A percentile compares a stretch with the other conserved stretches of the same genome.
These are phyloP conservation scores for Calcarius lapponicus DNA, from an alignment of 2,797 vertebrate species.

Conservation along the genomic window DNA sequence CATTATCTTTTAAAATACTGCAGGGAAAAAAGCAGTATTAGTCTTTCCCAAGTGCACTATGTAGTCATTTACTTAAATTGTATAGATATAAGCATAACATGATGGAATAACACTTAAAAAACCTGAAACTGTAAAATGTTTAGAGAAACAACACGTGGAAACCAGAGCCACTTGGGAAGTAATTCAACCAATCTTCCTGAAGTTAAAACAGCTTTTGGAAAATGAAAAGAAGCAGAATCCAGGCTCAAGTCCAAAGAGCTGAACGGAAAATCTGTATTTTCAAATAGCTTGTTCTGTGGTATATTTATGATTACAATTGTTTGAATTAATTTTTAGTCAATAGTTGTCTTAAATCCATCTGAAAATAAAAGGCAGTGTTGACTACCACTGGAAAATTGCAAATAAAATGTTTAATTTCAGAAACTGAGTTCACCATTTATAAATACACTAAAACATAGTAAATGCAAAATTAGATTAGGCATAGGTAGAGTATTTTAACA, in stretches of 20 bases:
- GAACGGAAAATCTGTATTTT: not conserved
- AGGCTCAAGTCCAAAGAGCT: not conserved
- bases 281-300: not conserved
- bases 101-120: constrained; percentile 4
- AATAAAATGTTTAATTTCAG: constrained; percentile 85
- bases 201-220: not conserved
- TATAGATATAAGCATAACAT: not conserved
- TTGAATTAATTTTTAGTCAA: not conserved
- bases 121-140: not conserved
- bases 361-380: constrained; percentile 61
- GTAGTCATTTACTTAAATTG: not conserved
- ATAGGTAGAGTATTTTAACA: constrained; percentile 78
- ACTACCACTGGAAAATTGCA: constrained; percentile 77
- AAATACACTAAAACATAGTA: constrained; percentile 83
- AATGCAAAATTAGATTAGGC: constrained; percentile 78
- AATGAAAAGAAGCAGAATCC: not conserved
- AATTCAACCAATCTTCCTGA: constrained; percentile 1
- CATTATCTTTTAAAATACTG: not conserved
- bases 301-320: not conserved
- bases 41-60: not conserved
- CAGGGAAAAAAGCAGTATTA: not conserved
- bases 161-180: not conserved
- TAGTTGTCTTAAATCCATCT: not conserved
- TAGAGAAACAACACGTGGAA: not conserved
- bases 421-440: constrained; percentile 82